Percentiles rank a stretch among this genome's conserved stretches.
These are phyloP conservation scores for Melanotaenia boesemani DNA, from an alignment of 2,797 vertebrate species.

Conservation along the genomic window DNA sequence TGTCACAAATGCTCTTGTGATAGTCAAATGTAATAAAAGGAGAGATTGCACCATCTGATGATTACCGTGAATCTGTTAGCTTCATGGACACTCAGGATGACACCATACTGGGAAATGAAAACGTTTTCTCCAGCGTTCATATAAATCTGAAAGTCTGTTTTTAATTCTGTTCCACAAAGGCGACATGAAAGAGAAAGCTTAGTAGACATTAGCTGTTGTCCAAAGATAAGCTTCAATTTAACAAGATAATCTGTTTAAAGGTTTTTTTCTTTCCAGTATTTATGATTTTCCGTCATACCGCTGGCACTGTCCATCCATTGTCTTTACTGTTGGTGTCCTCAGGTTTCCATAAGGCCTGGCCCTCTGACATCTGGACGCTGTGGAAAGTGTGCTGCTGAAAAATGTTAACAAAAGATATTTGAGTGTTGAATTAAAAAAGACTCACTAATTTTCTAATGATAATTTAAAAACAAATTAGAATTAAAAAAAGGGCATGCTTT, in stretches of 20 bases:
- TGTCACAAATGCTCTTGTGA: conserved; percentile 85
- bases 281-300: conserved; percentile 20
- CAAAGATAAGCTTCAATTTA: neutral
- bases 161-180: conserved; percentile 27
- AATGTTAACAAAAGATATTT: neutral
- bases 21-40: conserved; percentile 85
- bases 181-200: neutral
- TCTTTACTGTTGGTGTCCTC: conserved; percentile 37
- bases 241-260: neutral
- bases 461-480: neutral
- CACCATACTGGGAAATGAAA: neutral
- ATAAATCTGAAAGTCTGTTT: conserved; percentile 3
- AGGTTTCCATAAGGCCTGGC: neutral
- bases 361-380: conserved; percentile 46
- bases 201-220: neutral
- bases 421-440: neutral
- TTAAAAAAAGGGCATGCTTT: neutral
- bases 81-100: neutral
- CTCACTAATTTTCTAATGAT: too few species aligned
- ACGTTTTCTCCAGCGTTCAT: neutral
- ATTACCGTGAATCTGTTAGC: conserved; percentile 66
- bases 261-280: neutral
- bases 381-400: conserved; percentile 40
- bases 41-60: conserved; percentile 79
- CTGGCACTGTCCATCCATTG: conserved; percentile 26